Percentiles rank a stretch among this genome's conserved stretches.
Evolutionary conservation across 2,888 invertebrate genomes (phyloP).

Genomic region (Mythimna lalbum): DNA sequence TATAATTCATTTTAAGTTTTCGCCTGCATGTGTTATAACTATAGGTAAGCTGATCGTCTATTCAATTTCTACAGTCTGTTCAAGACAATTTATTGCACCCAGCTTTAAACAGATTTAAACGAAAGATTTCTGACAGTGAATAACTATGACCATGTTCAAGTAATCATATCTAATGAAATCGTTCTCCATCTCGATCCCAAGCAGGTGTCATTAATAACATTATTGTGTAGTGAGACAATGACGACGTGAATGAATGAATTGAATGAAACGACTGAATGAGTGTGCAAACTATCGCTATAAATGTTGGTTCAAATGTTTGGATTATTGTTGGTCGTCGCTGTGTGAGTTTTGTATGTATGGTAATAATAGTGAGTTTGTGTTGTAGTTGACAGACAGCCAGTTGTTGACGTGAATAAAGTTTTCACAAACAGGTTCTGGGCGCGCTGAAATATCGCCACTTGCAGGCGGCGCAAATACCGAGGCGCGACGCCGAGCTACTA

Average conservation of each 20-base stretch:
- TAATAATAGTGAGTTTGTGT: constrained; percentile 69
- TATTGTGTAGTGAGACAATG: constrained; percentile 45
- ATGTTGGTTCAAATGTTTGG: constrained; percentile 59
- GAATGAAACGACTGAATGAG: constrained; percentile 60
- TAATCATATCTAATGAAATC: constrained; percentile 53
- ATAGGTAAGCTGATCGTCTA: constrained; percentile 28
- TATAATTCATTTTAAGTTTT: background rate
- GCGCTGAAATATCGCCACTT: constrained; percentile 83
- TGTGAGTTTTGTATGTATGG: constrained; percentile 67
- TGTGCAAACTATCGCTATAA: constrained; percentile 60
- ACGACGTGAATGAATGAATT: constrained; percentile 40
- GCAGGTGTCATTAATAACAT: constrained; percentile 52
- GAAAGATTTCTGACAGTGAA: constrained; percentile 54
- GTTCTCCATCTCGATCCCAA: constrained; percentile 30
- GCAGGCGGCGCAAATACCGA: constrained; percentile 79
- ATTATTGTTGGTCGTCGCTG: constrained; percentile 60
- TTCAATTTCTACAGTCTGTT: constrained; percentile 39
- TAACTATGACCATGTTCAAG: constrained; percentile 36
- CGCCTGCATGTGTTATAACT: constrained; percentile 32
- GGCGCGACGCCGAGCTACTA: constrained; percentile 72
- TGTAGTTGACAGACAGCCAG: constrained; percentile 78
- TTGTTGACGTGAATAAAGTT: constrained; percentile 83
- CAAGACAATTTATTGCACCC: constrained; percentile 39
- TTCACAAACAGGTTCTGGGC: constrained; percentile 79
- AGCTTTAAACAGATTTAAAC: constrained; percentile 48